Percentiles rank a stretch among this genome's conserved stretches.
Evolutionary conservation across 1,140 invertebrate genomes (phyloP).

Genomic region (Drosophila tristis): DNA sequence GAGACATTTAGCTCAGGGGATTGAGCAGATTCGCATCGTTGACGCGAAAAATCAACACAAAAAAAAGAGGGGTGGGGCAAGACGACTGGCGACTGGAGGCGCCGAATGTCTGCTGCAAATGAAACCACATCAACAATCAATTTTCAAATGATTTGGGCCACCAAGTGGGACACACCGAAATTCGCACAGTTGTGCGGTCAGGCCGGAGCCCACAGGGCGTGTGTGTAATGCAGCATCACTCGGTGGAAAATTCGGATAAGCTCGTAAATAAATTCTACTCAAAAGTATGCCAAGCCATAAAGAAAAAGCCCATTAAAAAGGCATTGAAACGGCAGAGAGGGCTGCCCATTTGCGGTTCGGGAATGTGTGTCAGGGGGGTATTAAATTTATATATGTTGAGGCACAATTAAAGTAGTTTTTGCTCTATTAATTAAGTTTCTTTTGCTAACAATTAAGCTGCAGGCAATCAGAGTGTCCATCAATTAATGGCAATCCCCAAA

Average conservation of each 20-base stretch:
- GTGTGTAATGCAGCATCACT: conserved; percentile 32
- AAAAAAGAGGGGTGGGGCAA: conserved; percentile 14
- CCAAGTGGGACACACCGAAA: conserved; percentile 22
- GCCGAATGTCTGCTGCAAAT: conserved; percentile 43
- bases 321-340: conserved; percentile 10
- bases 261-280: conserved; percentile 4
- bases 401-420: background rate
- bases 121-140: conserved; percentile 43
- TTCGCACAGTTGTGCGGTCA: conserved; percentile 46
- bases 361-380: conserved; percentile 31
- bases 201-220: conserved; percentile 34
- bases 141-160: conserved; percentile 23
- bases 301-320: conserved; percentile 20
- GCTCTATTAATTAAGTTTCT: background rate
- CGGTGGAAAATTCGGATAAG: conserved; percentile 3
- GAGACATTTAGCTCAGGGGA: conserved; percentile 33
- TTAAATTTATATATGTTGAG: background rate
- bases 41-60: conserved; percentile 29
- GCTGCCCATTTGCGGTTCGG: background rate
- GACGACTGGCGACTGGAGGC: conserved; percentile 23
- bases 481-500: conserved; percentile 30
- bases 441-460: background rate
- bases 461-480: conserved; percentile 4
- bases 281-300: conserved; percentile 23
- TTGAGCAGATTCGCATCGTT: conserved; percentile 21